Evolutionary conservation across 2,797 vertebrate species (phyloP).

Genomic region (Enteromius unitaeniatus): DNA sequence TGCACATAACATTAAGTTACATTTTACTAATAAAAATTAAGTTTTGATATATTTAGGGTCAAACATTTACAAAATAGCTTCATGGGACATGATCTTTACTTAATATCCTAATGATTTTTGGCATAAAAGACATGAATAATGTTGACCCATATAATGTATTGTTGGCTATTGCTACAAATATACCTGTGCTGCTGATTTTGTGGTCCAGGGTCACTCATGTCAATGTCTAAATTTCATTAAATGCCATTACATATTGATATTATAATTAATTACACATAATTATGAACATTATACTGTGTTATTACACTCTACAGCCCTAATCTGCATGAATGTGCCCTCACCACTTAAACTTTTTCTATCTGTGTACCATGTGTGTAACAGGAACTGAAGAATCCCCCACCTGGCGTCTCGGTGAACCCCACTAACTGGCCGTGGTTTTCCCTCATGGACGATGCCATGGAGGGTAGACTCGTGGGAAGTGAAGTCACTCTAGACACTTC

Average conservation of each 20-base stretch:
- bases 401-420: conserved; percentile 66
- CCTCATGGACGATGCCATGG: conserved; percentile 74
- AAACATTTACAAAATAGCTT: neutral
- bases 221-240: neutral
- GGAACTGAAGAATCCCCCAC: conserved; percentile 74
- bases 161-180: neutral
- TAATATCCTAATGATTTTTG: neutral
- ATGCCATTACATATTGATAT: neutral
- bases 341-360: neutral
- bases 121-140: neutral
- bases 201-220: neutral
- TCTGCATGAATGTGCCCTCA: neutral
- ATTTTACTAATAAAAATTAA: neutral
- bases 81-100: neutral
- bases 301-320: neutral
- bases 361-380: conserved; percentile 44
- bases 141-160: neutral
- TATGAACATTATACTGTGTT: neutral
- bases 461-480: conserved; percentile 65
- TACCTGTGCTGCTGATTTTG: neutral
- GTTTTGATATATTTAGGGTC: neutral
- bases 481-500: conserved; percentile 57
- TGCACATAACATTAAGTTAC: neutral
- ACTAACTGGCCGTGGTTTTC: conserved; percentile 71
- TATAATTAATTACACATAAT: neutral